These are phyloP conservation scores for Cantharis lateralis DNA, from an alignment of 2,888 invertebrate genomes.

Conservation along the genomic window DNA sequence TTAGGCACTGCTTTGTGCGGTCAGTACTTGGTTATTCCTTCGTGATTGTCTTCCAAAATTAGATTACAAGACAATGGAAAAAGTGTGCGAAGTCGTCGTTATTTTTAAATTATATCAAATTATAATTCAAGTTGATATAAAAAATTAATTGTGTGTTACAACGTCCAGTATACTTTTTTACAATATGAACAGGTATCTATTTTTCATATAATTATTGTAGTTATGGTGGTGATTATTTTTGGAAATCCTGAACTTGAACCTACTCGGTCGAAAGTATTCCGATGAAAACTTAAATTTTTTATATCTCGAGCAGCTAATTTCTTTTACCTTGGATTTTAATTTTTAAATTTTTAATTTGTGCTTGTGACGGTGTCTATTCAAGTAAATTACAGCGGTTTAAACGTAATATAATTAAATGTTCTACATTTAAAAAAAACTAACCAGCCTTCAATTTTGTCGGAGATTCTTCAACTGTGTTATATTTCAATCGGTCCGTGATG, in stretches of 20 bases:
- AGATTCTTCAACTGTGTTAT: not conserved
- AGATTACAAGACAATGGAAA: not conserved
- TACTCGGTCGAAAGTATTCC: not conserved
- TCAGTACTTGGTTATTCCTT: not conserved
- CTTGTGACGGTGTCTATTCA: not conserved
- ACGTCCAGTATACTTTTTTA: not conserved
- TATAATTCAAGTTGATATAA: not conserved
- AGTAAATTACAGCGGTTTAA: not conserved
- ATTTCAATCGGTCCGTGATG: not conserved
- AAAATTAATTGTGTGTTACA: not conserved
- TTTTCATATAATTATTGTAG: not conserved
- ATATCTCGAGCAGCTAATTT: not conserved
- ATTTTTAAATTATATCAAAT: not conserved
- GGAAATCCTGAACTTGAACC: not conserved
- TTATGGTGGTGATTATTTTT: not conserved
- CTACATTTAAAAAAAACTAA: not conserved
- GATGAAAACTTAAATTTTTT: not conserved
- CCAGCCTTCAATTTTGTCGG: not conserved
- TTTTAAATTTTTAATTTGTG: not conserved
- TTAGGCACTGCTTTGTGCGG: not conserved
- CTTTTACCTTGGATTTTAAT: not conserved
- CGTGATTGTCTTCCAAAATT: not conserved
- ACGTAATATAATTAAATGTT: not conserved
- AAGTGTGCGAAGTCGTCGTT: not conserved
- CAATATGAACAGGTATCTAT: not conserved